Evolutionary conservation across 2,113 vertebrate genomes (phyloP), one percentile per base, ranked within the genome.

Genomic region (Gobius niger): DNA sequence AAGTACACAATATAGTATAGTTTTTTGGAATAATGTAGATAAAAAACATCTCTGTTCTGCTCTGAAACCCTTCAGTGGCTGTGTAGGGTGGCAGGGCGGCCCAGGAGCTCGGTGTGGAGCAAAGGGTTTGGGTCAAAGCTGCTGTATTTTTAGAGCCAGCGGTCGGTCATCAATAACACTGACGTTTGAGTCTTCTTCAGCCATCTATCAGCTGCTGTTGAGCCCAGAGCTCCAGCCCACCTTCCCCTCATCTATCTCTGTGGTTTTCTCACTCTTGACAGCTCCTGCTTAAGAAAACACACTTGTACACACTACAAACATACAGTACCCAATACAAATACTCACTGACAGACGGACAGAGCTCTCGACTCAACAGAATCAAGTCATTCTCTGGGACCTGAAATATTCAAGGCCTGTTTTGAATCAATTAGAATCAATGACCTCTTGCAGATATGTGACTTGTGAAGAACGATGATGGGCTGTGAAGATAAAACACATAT

Each of bases 81-180:
- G 18, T 56, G 53, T 4, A 40, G 54, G 54, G 54, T 3, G 24
- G 12, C 7, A 19, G 54, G 54, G 14, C 54, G 40, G 42, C 54
- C 76, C 57, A 67, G 50, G 59, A 61, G 63, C 44, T 67, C 56
- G 60, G 16, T 53, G 51, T 67, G 63, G 52, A 24, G 46, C 44
- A 62, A 44, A 61, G 72, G 61, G 76, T 82, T 75, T 8, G 47
- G 78, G 77, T 77, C 72, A 72, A 69, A 12, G 63, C 76, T 65
- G 47, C 77, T 76, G 78, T 78, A 80, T 87, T 89, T 90, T 87
- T 88, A 88, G 75, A 0, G 68, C 87, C 73, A 34, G 56, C 34
- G 70, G 82, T 75, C 52, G 19, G 75, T 69, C 84, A 89, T 91
- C 87, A 88, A 92, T 91, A 89, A 88, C 72, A 61, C 76, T 65